phyloP scores from a whole-genome alignment of 1,140 invertebrate genomes.

The Uloborus diversus region DNA sequence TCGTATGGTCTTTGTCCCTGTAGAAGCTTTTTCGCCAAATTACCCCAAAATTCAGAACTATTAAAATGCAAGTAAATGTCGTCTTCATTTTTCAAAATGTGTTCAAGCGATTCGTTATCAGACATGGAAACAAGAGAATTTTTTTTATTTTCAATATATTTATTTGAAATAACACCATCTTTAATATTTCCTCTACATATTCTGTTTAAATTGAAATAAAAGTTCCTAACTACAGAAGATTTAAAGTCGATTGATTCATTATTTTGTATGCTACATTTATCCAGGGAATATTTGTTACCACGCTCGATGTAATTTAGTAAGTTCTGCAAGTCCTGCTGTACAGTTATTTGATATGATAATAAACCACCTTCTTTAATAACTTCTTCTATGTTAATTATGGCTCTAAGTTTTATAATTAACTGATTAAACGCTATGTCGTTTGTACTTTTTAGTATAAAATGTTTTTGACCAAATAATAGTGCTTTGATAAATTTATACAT shows the following conservation, averaged over 20 bases:
- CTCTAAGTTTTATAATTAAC: neutral
- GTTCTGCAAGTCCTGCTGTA: slow-evolving; percentile 2
- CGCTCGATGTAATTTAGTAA: neutral
- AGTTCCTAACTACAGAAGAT: neutral
- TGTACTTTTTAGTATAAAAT: neutral
- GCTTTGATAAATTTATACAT: slow-evolving; percentile 9
- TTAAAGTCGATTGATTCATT: neutral
- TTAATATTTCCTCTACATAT: slow-evolving; percentile 2
- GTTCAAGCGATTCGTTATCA: too few species aligned
- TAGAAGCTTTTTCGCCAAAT: too few species aligned
- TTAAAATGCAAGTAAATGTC: too few species aligned
- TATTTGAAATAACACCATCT: neutral
- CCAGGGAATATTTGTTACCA: neutral
- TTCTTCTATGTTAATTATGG: neutral
- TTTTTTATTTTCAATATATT: neutral
- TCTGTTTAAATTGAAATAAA: neutral
- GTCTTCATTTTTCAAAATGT: too few species aligned
- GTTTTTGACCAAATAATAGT: slow-evolving; percentile 13
- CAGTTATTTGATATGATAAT: neutral
- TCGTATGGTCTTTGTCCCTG: neutral
- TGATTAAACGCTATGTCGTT: neutral
- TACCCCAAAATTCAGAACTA: too few species aligned
- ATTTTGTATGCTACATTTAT: neutral
- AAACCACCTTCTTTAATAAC: neutral
- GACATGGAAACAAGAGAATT: too few species aligned